A percentile compares a stretch with the other conserved stretches of the same genome.
phyloP scores from a whole-genome alignment of 2,113 vertebrate genomes.

The Macrotus californicus region DNA sequence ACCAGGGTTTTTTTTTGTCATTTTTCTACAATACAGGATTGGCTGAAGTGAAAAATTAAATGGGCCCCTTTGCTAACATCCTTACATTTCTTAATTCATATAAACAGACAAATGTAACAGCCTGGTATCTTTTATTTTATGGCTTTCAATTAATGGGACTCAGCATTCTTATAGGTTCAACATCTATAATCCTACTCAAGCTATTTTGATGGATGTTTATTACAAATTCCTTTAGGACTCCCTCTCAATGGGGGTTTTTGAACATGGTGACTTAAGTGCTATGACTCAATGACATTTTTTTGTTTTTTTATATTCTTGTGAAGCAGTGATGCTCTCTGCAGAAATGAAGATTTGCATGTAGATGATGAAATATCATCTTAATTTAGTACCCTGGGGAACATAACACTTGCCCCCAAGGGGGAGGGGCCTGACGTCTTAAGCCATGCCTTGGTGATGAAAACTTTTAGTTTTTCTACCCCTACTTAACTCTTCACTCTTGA shows the following conservation, averaged over 20 bases:
- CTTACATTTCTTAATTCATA: slow-evolving; percentile 31
- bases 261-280: not conserved
- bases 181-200: not conserved
- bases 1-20: not conserved
- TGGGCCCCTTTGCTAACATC: not conserved
- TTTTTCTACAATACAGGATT: not conserved
- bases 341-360: slow-evolving; percentile 12
- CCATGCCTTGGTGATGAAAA: not conserved
- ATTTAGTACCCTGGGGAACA: not conserved
- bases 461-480: not conserved
- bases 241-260: slow-evolving; percentile 11
- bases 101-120: not conserved
- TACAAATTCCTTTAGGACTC: not conserved
- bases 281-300: not conserved
- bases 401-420: not conserved
- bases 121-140: slow-evolving; percentile 1
- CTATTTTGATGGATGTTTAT: not conserved
- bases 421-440: not conserved
- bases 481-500: not conserved
- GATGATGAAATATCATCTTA: slow-evolving; percentile 10
- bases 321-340: not conserved
- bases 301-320: not conserved
- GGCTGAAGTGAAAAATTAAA: slow-evolving; percentile 27
- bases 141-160: not conserved
- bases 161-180: not conserved